Percentiles rank a stretch among this genome's conserved stretches.
These are phyloP conservation scores for Chloromyia formosa DNA, from an alignment of 2,888 invertebrate species.

Conservation along the genomic window DNA sequence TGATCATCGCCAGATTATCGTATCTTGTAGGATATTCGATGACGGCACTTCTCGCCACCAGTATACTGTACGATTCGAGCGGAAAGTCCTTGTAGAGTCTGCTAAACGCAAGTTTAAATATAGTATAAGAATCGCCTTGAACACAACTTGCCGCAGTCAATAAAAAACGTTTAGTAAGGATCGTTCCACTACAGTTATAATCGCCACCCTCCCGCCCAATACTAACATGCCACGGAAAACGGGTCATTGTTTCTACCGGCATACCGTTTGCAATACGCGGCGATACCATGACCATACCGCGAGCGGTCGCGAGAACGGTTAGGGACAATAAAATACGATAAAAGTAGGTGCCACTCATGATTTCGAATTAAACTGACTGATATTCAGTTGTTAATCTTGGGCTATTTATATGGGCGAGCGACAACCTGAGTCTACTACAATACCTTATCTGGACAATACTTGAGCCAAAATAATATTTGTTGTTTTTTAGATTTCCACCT, in stretches of 20 bases:
- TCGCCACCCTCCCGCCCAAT: neutral
- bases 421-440: neutral
- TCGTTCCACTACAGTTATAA: constrained; percentile 50
- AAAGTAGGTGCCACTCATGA: neutral
- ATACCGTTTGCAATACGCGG: constrained; percentile 12
- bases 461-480: no score
- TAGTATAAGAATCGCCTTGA: constrained; percentile 7
- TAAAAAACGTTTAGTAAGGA: constrained; percentile 49
- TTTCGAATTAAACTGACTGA: constrained; percentile 27
- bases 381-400: neutral
- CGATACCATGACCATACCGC: neutral
- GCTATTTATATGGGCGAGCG: neutral
- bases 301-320: neutral
- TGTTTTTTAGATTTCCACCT: no score
- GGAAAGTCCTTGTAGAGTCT: constrained; percentile 44
- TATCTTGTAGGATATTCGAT: constrained; percentile 31
- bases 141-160: constrained; percentile 49
- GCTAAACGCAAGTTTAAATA: constrained; percentile 46
- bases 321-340: neutral
- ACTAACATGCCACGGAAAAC: constrained; percentile 33
- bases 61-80: constrained; percentile 46
- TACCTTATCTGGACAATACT: no score
- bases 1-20: constrained; percentile 49
- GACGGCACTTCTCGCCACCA: constrained; percentile 43
- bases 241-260: constrained; percentile 14